Evolutionary conservation across 2,888 invertebrate genomes (phyloP).

Genomic region (Leptura quadrifasciata): DNA sequence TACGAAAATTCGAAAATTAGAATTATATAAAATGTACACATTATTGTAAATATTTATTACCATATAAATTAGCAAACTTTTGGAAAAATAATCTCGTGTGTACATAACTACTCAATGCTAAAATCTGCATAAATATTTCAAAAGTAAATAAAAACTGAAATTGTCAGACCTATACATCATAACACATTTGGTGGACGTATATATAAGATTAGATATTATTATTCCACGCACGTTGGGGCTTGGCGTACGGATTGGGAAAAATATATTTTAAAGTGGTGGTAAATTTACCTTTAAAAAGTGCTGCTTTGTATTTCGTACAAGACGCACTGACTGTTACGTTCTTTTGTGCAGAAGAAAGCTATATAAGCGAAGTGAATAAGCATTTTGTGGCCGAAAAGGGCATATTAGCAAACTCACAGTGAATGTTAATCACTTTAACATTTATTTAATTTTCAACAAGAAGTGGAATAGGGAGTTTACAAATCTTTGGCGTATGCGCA

Average conservation of each 20-base stretch:
- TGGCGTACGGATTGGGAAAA: conserved; percentile 64
- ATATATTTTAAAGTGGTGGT: conserved; percentile 66
- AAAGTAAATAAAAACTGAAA: not conserved
- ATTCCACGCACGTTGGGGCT: conserved; percentile 59
- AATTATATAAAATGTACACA: too few species aligned
- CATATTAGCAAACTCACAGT: conserved; percentile 51
- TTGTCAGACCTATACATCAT: conserved; percentile 10
- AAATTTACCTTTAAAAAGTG: conserved; percentile 66
- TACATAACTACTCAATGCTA: too few species aligned
- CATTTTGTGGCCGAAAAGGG: conserved; percentile 47
- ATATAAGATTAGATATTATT: conserved; percentile 52
- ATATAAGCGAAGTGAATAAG: conserved; percentile 49
- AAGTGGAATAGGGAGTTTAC: not conserved
- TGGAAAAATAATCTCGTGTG: too few species aligned
- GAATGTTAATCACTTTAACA: conserved; percentile 41
- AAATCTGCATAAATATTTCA: not conserved
- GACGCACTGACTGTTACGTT: conserved; percentile 53
- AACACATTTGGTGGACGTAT: conserved; percentile 29
- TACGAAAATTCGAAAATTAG: too few species aligned
- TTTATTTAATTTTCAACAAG: conserved; percentile 29
- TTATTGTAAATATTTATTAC: too few species aligned
- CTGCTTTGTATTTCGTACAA: conserved; percentile 64
- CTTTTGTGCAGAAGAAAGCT: conserved; percentile 55
- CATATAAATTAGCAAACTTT: too few species aligned
- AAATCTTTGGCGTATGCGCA: not conserved